Evolutionary conservation across 2,888 invertebrate species (phyloP).

Genomic region (Hetaerina titia): DNA sequence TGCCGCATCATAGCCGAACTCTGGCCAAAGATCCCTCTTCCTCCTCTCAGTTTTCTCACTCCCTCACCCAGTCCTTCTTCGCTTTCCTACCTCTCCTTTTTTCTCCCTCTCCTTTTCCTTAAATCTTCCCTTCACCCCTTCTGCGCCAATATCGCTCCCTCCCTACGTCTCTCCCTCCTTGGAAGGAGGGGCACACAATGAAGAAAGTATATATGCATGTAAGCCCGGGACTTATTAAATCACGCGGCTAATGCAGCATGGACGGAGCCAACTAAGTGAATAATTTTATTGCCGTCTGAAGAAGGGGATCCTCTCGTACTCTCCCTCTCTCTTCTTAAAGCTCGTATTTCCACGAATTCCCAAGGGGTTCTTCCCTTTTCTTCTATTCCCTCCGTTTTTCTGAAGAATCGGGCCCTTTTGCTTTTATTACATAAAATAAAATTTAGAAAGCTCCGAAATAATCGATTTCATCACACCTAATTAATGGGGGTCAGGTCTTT

Average conservation of each 20-base stretch:
- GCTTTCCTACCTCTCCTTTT: constrained; percentile 7
- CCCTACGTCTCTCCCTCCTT: background rate
- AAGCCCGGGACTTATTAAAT: constrained; percentile 68
- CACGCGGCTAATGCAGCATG: constrained; percentile 68
- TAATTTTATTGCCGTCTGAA: constrained; percentile 68
- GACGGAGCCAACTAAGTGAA: constrained; percentile 68
- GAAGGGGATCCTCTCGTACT: constrained; percentile 46
- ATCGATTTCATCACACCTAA: background rate
- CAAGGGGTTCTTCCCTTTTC: constrained; percentile 23
- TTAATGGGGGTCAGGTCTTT: background rate
- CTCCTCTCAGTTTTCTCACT: background rate
- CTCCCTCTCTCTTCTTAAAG: constrained; percentile 11
- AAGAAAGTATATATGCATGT: constrained; percentile 46
- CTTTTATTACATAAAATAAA: background rate
- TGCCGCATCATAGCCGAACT: constrained; percentile 8
- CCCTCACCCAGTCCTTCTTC: background rate
- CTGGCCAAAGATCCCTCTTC: constrained; percentile 20
- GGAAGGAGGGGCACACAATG: constrained; percentile 14
- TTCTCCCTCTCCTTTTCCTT: background rate
- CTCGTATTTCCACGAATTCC: constrained; percentile 24
- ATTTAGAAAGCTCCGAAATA: background rate
- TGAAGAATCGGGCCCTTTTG: background rate
- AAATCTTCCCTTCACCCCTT: background rate
- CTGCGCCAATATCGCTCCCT: background rate
- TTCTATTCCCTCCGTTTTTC: background rate